phyloP scores from a whole-genome alignment of 2,888 invertebrate species.

The Drosophila acutilabella region DNA sequence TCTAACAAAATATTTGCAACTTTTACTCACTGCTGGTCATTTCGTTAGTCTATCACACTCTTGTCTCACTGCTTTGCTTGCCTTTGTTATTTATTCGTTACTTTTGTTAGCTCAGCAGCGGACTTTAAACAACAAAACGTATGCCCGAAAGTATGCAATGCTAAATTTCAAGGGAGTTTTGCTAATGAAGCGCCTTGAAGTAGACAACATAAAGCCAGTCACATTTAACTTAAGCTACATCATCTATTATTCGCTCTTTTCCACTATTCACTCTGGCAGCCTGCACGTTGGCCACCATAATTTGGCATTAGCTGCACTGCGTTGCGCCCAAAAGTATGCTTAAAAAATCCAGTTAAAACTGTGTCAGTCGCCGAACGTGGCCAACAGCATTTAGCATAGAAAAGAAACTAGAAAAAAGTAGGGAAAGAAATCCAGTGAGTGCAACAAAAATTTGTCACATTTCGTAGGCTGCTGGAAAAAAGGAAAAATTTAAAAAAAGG shows the following conservation, averaged over 20 bases:
- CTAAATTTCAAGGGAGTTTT: slow-evolving; percentile 35
- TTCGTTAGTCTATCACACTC: background rate
- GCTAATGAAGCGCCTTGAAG: slow-evolving; percentile 44
- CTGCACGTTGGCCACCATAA: slow-evolving; percentile 76
- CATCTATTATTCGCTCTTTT: slow-evolving; percentile 7
- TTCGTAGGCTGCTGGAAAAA: slow-evolving; percentile 57
- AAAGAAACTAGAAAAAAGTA: slow-evolving; percentile 1
- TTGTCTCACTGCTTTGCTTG: background rate
- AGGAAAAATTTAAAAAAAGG: slow-evolving; percentile 14
- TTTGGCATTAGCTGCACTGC: slow-evolving; percentile 68
- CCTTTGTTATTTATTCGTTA: slow-evolving; percentile 13
- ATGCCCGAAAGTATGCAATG: slow-evolving; percentile 25
- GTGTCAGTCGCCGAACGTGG: slow-evolving; percentile 57
- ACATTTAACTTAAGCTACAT: slow-evolving; percentile 27
- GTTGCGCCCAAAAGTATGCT: slow-evolving; percentile 45
- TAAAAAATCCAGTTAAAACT: slow-evolving; percentile 48
- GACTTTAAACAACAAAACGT: slow-evolving; percentile 24
- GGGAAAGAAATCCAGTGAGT: slow-evolving; percentile 9
- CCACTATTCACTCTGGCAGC: background rate
- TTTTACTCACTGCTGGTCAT: background rate
- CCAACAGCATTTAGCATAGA: slow-evolving; percentile 52
- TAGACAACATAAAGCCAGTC: slow-evolving; percentile 23
- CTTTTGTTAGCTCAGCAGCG: slow-evolving; percentile 25
- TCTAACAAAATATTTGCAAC: background rate
- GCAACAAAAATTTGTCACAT: slow-evolving; percentile 69